phyloP scores from a whole-genome alignment of 2,888 invertebrate species.

The Esperia sulphurella region DNA sequence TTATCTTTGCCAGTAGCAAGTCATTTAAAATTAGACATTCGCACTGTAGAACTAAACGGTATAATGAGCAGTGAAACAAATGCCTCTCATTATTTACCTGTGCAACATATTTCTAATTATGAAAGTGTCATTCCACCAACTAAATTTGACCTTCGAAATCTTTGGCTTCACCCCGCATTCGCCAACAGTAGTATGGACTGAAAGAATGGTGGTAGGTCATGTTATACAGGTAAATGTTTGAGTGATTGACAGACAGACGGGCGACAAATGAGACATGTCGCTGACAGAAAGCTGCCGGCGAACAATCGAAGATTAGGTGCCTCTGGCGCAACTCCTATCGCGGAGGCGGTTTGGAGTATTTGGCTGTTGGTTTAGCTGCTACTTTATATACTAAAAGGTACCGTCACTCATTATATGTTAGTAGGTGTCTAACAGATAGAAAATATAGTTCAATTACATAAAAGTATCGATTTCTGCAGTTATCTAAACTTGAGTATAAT shows the following conservation, averaged over 20 bases:
- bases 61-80: constrained; percentile 7
- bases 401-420: too few relatives aligned
- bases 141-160: not conserved
- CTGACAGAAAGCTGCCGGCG: constrained; percentile 23
- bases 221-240: constrained; percentile 13
- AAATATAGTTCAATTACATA: too few relatives aligned
- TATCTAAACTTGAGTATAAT: too few relatives aligned
- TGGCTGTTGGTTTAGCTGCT: not conserved
- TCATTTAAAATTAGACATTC: constrained; percentile 7
- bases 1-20: too few relatives aligned
- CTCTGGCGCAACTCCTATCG: constrained; percentile 11
- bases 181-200: not conserved
- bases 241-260: constrained; percentile 29
- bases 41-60: not conserved
- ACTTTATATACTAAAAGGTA: too few relatives aligned
- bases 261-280: constrained; percentile 31
- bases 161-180: not conserved
- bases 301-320: constrained; percentile 18
- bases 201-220: constrained; percentile 7
- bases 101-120: not conserved
- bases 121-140: not conserved
- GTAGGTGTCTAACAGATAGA: not conserved
- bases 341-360: constrained; percentile 5
- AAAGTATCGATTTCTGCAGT: too few relatives aligned
- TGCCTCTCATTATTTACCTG: constrained; percentile 9